phyloP scores from a whole-genome alignment of 1,140 invertebrate species.

The Popillia japonica region DNA sequence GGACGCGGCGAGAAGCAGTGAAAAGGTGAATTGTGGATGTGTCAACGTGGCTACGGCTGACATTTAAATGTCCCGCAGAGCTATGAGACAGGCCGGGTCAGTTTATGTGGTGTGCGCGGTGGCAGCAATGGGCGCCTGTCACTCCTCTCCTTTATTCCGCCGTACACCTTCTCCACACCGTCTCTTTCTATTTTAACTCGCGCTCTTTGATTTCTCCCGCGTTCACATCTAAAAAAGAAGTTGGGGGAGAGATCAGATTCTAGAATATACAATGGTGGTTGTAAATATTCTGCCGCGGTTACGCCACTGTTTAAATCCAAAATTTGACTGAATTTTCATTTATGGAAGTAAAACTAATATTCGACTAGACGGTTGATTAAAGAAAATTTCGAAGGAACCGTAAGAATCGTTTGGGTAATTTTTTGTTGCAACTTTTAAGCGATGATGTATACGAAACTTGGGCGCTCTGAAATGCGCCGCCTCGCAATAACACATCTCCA shows the following conservation, averaged over 20 bases:
- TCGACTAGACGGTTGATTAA: no score
- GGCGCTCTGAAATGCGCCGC: not conserved
- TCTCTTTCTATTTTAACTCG: not conserved
- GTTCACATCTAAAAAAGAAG: not conserved
- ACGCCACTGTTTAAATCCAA: no score
- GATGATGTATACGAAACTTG: not conserved
- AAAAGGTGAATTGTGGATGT: slow-evolving; percentile 34
- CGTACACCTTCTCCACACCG: no score
- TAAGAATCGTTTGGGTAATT: no score
- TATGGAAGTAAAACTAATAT: no score
- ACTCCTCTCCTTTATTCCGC: not conserved
- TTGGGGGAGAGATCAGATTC: slow-evolving; percentile 1
- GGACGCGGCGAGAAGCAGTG: not conserved
- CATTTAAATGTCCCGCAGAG: slow-evolving; percentile 39
- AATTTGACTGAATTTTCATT: no score
- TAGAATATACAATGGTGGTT: not conserved
- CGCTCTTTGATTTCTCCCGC: not conserved
- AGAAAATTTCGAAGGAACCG: no score
- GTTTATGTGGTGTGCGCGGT: slow-evolving; percentile 38
- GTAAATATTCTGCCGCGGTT: not conserved
- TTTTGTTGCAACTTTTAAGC: not conserved
- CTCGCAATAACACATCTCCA: not conserved
- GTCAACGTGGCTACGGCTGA: slow-evolving; percentile 36
- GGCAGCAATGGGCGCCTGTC: slow-evolving; percentile 40
- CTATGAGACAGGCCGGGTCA: slow-evolving; percentile 37